Base-by-base conservation (phyloP, 2,888 invertebrate species). In the Muscina levida region DNA sequence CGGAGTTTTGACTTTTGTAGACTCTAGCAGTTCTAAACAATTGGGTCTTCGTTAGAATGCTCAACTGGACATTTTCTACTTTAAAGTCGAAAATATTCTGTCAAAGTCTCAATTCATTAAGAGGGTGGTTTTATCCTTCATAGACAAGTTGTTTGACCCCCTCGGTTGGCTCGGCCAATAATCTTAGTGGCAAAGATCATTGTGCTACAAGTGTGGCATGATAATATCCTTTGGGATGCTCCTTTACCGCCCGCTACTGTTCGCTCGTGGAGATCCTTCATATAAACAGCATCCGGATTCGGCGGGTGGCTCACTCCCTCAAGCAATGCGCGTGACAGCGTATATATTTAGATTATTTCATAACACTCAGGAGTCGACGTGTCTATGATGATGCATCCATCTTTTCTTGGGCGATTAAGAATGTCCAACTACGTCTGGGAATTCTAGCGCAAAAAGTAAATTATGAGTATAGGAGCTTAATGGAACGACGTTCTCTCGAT, bases 1-100 rank as follows among this genome's bases (percentile, higher is more conserved):
- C 76, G 11, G 37, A 5, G 31, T 37, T n/a, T 4, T 56, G 24
- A 13, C 56, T 1, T 56, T 56, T n/a, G 56, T 56, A 1, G 56
- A 56, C 2, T 17, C 22, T 19, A 56, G 56, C 2, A 10, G 39
- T 10, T 62, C 37, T 15, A 62, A 62, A 37, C 77, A 76, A 0
- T 68, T 82, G 39, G 79, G 77, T 1, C 19, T 79, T 4, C 51
- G 48, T 24, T 79, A 74, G 79, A 82, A 79, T 11, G 79, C 72
- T 4, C 48, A 42, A 31, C 46, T 59, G 3, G 68, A 82, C 73
- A 17, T 48, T 1, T 76, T 76, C 68, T 65, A 66, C 13, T 79
- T 72, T 72, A 10, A 10, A 19, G 56, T 56, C 6, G 22, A 56
- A 24, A 15, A 15, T 2, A 56, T 26, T 22, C 11, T 22, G 1